These are phyloP conservation scores for Staurois parvus DNA, from an alignment of 2,797 vertebrate species.

Conservation along the genomic window DNA sequence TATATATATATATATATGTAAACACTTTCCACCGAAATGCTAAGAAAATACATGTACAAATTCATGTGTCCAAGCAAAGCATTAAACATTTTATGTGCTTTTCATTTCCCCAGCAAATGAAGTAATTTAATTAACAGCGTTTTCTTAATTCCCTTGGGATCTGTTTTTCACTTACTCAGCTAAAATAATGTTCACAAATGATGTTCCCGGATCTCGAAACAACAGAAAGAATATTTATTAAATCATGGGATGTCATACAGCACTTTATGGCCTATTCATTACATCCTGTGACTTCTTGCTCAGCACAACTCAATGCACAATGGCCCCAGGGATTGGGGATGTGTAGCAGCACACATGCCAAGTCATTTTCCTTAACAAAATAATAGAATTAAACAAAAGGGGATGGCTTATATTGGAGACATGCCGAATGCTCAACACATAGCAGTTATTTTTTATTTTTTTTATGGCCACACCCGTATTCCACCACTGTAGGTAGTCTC, in stretches of 20 bases:
- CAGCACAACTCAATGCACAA: constrained; percentile 31
- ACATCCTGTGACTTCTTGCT: constrained; percentile 38
- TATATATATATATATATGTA: neutral
- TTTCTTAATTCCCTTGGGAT: constrained; percentile 61
- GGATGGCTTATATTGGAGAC: neutral
- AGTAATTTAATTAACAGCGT: constrained; percentile 63
- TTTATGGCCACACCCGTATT: neutral
- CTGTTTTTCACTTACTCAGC: constrained; percentile 60
- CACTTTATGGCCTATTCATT: constrained; percentile 56
- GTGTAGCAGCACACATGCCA: constrained; percentile 6
- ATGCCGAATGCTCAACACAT: neutral
- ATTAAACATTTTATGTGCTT: constrained; percentile 52
- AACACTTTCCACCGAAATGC: constrained; percentile 5
- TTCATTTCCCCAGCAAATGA: constrained; percentile 57
- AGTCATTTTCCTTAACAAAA: constrained; percentile 6
- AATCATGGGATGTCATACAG: constrained; percentile 56
- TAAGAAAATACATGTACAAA: constrained; percentile 22
- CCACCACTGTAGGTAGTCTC: neutral
- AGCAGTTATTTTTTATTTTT: neutral
- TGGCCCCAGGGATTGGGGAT: neutral
- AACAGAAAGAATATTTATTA: constrained; percentile 59
- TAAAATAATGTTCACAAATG: constrained; percentile 63
- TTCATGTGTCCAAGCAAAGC: constrained; percentile 44
- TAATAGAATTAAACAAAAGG: neutral
- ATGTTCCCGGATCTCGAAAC: constrained; percentile 53